Base-by-base conservation (phyloP, 2,797 vertebrate genomes). In the Apogon talboti region DNA sequence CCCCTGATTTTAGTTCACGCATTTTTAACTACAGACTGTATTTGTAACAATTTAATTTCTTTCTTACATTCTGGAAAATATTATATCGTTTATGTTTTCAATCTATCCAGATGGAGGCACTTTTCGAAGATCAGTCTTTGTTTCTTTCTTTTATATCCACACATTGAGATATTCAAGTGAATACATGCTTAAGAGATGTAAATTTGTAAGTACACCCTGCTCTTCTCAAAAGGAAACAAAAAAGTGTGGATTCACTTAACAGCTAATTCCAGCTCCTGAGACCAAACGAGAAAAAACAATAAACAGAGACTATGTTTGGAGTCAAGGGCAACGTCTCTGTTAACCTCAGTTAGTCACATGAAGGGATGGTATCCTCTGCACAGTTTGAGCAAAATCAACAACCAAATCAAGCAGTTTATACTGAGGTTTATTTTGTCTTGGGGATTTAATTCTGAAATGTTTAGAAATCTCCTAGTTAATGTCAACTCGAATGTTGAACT, bases 401-500 rank as follows among this genome's bases (percentile, higher is more conserved):
- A 80, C 67, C 66, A 76, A 83, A 84, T 80, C 70, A 78, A 77
- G 71, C 40, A 12, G 65, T 76, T 91, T 86, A 81, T 78, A 66
- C 66, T 78, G 72, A 69, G 41, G 69, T 81, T 88, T 89, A 71
- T n/a, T 87, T 89, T 86, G 81, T 64, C 79, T 85, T 79, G 67
- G 45, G 53, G 57, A 76, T 87, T 86, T 86, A 64, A 85, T 85
- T 85, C 60, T 7, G 28, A 74, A 76, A 68, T 88, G 79, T 90
- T 91, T 87, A 80, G 68, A 79, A 84, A 72, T 68, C 54, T 66
- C 37, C 60, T 6, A 52, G 63, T 74, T 80, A 78, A 77, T 65
- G 76, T 90, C 80, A 91, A 70, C 77, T 61, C 47, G 49, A 53
- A 76, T 30, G 62, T 74, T 67, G 56, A 75, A 72, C 57, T 49